These are phyloP conservation scores for Megaceryle maxima DNA, from an alignment of 2,113 vertebrate genomes.

Conservation along the genomic window DNA sequence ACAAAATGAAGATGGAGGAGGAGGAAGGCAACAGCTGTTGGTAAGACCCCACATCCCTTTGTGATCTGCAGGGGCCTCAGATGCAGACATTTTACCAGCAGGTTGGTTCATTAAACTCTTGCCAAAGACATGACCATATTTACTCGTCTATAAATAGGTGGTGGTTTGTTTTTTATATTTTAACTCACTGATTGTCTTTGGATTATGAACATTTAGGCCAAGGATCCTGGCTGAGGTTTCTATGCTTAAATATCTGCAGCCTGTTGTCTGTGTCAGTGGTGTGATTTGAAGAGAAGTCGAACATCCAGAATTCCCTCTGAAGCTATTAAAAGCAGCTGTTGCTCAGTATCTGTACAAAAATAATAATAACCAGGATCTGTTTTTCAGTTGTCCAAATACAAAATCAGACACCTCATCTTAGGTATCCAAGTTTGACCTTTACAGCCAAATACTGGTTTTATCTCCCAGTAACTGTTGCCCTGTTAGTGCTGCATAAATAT, in stretches of 20 bases:
- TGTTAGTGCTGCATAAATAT: not conserved
- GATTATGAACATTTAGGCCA: not conserved
- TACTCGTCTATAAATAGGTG: not conserved
- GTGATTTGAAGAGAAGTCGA: not conserved
- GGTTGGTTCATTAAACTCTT: not conserved
- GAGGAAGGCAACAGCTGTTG: not conserved
- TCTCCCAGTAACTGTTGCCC: not conserved
- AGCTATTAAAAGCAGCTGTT: conserved; percentile 56
- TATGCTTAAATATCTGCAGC: conserved; percentile 9
- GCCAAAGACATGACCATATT: not conserved
- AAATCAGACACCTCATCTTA: conserved; percentile 36
- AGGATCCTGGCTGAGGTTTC: conserved; percentile 15
- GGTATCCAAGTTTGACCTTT: not conserved
- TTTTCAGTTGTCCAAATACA: conserved; percentile 3
- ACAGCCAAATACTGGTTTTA: conserved; percentile 10
- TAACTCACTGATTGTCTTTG: not conserved
- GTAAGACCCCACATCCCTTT: not conserved
- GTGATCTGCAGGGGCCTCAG: not conserved
- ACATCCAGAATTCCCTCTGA: not conserved
- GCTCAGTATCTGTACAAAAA: conserved; percentile 4
- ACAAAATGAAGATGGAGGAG: not conserved
- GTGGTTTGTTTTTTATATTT: not conserved
- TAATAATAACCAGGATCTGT: conserved; percentile 5
- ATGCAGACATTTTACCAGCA: not conserved
- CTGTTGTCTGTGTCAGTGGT: conserved; percentile 17